These are phyloP conservation scores for Coracopsis vasa DNA, from an alignment of 2,113 vertebrate species.

Conservation along the genomic window DNA sequence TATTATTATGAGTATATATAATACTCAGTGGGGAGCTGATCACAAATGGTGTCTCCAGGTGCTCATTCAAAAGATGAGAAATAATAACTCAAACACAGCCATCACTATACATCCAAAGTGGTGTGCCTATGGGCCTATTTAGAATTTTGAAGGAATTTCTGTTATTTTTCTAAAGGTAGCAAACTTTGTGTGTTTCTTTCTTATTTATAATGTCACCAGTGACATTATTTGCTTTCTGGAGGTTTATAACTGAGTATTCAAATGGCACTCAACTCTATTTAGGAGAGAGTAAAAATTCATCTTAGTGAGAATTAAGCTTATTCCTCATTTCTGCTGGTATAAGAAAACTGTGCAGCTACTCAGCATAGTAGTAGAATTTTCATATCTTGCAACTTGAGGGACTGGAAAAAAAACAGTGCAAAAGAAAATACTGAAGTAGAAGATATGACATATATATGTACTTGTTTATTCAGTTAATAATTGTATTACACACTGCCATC, in stretches of 20 bases:
- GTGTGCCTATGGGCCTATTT: background rate
- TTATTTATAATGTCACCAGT: background rate
- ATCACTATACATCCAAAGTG: background rate
- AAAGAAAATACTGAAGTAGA: background rate
- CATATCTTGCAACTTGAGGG: background rate
- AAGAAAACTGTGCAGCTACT: background rate
- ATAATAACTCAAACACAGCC: background rate
- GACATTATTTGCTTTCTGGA: background rate
- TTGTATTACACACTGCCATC: background rate
- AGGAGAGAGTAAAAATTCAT: background rate
- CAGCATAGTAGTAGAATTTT: background rate
- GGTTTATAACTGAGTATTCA: background rate
- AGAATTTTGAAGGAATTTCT: background rate
- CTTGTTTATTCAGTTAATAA: background rate
- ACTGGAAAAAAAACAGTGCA: background rate
- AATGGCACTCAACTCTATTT: background rate
- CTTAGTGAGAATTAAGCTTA: background rate
- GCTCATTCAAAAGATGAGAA: background rate
- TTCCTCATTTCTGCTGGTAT: background rate
- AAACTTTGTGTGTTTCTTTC: background rate
- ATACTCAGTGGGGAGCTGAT: background rate
- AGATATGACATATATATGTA: background rate
- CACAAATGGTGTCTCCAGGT: background rate
- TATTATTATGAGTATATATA: background rate
- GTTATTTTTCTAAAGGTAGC: background rate